Base-by-base conservation (phyloP, 2,797 vertebrate species). In the Galago senegalensis region DNA sequence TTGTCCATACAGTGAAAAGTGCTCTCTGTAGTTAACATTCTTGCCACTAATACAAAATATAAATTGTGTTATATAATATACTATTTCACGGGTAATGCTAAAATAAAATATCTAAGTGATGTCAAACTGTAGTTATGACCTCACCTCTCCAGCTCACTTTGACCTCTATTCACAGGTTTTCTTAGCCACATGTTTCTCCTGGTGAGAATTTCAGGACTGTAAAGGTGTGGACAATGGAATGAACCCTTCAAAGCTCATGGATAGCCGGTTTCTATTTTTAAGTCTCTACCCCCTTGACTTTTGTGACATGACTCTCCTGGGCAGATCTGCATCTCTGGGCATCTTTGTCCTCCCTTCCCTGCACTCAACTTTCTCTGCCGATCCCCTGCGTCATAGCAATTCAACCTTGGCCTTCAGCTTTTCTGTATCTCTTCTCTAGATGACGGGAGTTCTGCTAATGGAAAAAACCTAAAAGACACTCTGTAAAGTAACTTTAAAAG, bases 221-320 rank as follows among this genome's bases (percentile, higher is more conserved):
- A 12, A 18, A n/a, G 5, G 37, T 1, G 5, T 10, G 17, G 17
- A 0, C 23, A 8, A 20, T 20, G 21, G 5, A 65, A 5, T 2
- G 31, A 27, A 29, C 23, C 11, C 27, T 40, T 14, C 27, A 6
- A 5, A 37, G 2, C 13, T 20, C 6, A 8, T 1, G 6, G 5
- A 18, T 53, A 77, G 16, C 56, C 6, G 31, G 34, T 10, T 70
- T 5, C 0, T 37, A 3, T 13, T 31, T 29, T 29, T 7, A 1
- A 14, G 4, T 31, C 3, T 12, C 9, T 3, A 0, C 18, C 9
- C 6, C 12, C 14, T 80, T 37, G 20, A n/a, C 46, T 49, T 75
- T 67, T n/a, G 9, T 3, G n/a, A 34, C 31, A 29, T n/a, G 2
- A 13, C 8, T 5, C 31, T 29, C 60, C 23, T 0, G 31, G 31